Evolutionary conservation across 2,113 vertebrate genomes (phyloP), one percentile per base, ranked within the genome.

Genomic region (Gymnarchus niloticus): DNA sequence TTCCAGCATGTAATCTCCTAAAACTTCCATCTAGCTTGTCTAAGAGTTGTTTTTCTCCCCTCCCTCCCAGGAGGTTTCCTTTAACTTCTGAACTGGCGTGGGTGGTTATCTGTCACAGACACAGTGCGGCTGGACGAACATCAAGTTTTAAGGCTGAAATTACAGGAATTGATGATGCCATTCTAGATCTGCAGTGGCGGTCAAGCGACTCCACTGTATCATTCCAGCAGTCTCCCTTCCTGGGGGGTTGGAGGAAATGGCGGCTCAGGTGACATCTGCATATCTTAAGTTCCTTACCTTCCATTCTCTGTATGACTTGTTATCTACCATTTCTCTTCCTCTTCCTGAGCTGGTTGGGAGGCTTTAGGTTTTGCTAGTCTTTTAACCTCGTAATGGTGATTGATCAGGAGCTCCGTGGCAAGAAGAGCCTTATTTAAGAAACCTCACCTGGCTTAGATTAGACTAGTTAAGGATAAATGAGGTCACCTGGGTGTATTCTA

Each of bases 61-160:
- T 37, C 12, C n/a, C 65, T 73, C 65, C 65, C 65, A 12, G 33
- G 65, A 19, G 65, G 65, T 73, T 19, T 41, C 65, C 19, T n/a
- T n/a, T n/a, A n/a, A n/a, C 14, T 3, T 73, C 65, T 41, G 14
- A 41, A 73, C 65, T 37, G 65, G 33, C 41, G 65, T 73, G 41
- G 33, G 33, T 19, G 65, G 65, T 73, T 73, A 28, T 41, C 33
- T 41, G 28, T 73, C 14, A 0, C 65, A 1, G 23, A 17, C 61
- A 37, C 28, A 69, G 61, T 73, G 65, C 19, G 14, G 65, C 65
- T 73, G 65, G 65, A 73, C 33, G 65, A 19, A 73, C 65, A 73
- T 73, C 65, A 73, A 73, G 65, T 73, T 73, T 73, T 73, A 73
- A 73, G 12, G 65, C 65, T 73, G 65, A 73, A 37, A 73, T 73